A percentile compares a stretch with the other conserved stretches of the same genome.
These are phyloP conservation scores for Ophion costatus DNA, from an alignment of 2,888 invertebrate genomes.

Conservation along the genomic window DNA sequence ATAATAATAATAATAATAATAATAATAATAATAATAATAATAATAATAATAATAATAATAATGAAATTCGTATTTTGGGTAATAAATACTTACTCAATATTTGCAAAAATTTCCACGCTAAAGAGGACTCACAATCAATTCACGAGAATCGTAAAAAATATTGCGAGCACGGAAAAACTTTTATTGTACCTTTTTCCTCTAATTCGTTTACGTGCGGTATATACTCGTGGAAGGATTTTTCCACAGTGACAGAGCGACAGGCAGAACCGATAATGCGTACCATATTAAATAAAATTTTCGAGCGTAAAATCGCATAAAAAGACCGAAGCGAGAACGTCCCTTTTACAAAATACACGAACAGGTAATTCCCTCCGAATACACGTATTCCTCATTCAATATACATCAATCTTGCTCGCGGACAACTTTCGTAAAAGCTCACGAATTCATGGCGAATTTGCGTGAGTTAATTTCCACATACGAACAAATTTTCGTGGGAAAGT, in stretches of 20 bases:
- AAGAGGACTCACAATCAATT: background rate
- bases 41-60: too few relatives aligned
- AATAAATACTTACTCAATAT: background rate
- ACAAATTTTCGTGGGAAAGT: background rate
- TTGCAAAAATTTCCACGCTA: background rate
- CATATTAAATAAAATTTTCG: constrained; percentile 35
- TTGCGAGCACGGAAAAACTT: background rate
- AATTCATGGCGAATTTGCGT: background rate
- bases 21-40: too few relatives aligned
- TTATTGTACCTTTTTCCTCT: background rate
- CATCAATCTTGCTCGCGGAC: background rate
- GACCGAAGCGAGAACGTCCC: background rate
- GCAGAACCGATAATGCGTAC: constrained; percentile 16
- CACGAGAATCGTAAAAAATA: background rate
- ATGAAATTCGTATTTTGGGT: constrained; percentile 15
- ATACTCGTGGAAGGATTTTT: background rate
- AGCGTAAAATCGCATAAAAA: constrained; percentile 20
- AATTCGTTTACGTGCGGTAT: background rate
- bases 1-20: too few relatives aligned
- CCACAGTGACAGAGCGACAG: background rate
- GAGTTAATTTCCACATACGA: background rate
- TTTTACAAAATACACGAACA: constrained; percentile 18
- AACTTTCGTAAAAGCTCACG: background rate
- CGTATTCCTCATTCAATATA: background rate
- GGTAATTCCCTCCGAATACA: constrained; percentile 7